Percentiles rank a stretch among this genome's conserved stretches.
These are phyloP conservation scores for Microplitis demolitor DNA, from an alignment of 1,140 invertebrate species.

Conservation along the genomic window DNA sequence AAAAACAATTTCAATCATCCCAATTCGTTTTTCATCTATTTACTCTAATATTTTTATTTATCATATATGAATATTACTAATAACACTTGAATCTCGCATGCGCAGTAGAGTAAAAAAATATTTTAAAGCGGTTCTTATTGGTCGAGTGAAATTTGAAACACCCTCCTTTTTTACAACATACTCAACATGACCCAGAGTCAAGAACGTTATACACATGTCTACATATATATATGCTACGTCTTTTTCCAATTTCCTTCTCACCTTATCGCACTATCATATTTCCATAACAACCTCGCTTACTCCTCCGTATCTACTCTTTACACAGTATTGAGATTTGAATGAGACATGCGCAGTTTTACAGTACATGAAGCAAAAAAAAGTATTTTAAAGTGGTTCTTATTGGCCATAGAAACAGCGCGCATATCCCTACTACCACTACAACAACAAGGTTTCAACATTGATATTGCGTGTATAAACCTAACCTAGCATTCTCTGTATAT, in stretches of 20 bases:
- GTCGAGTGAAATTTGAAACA: conserved; percentile 42
- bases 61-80: conserved; percentile 30
- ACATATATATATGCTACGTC: not conserved
- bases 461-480: conserved; percentile 23
- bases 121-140: conserved; percentile 59
- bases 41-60: conserved; percentile 42
- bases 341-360: conserved; percentile 51
- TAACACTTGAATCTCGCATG: conserved; percentile 53
- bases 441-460: conserved; percentile 38
- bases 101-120: conserved; percentile 41
- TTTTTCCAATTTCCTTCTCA: conserved; percentile 36
- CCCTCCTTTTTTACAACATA: conserved; percentile 34
- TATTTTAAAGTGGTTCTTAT: conserved; percentile 61
- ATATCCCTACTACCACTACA: conserved; percentile 31
- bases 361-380: not conserved
- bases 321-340: conserved; percentile 47
- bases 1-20: too few relatives aligned
- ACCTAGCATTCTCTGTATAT: conserved; percentile 28
- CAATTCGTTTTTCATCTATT: not conserved
- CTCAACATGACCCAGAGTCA: conserved; percentile 19
- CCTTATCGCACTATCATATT: conserved; percentile 60
- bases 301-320: not conserved
- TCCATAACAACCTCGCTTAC: conserved; percentile 40
- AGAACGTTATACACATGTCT: not conserved
- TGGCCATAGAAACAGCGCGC: conserved; percentile 50